Evolutionary conservation across 2,113 vertebrate species (phyloP).

Genomic region (Platanista minor): DNA sequence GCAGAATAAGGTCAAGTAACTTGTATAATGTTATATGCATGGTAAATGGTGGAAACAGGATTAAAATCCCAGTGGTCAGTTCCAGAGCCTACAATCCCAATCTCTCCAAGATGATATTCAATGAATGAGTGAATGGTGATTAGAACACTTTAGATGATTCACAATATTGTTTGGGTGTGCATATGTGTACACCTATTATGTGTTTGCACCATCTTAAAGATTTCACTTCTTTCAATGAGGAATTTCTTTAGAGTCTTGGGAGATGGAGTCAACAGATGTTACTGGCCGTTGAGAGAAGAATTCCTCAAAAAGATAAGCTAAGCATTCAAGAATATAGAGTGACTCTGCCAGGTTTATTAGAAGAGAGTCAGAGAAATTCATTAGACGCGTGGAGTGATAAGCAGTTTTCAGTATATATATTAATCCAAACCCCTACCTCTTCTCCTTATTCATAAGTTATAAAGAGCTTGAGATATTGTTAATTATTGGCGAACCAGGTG

Average conservation of each 20-base stretch:
- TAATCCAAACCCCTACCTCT: neutral
- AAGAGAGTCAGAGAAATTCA: neutral
- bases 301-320: neutral
- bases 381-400: neutral
- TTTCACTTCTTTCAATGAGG: neutral
- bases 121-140: neutral
- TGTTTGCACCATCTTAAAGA: neutral
- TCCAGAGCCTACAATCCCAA: neutral
- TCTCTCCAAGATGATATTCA: neutral
- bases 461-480: neutral
- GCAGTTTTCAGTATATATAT: neutral
- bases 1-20: neutral
- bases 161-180: neutral
- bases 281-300: neutral
- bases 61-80: neutral
- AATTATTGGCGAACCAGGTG: neutral
- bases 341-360: neutral
- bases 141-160: neutral
- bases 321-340: neutral
- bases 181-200: neutral
- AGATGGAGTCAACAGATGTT: neutral
- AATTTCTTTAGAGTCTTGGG: neutral
- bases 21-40: neutral
- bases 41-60: neutral
- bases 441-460: neutral